phyloP scores from a whole-genome alignment of 2,113 vertebrate species.

The Daboia siamensis region DNA sequence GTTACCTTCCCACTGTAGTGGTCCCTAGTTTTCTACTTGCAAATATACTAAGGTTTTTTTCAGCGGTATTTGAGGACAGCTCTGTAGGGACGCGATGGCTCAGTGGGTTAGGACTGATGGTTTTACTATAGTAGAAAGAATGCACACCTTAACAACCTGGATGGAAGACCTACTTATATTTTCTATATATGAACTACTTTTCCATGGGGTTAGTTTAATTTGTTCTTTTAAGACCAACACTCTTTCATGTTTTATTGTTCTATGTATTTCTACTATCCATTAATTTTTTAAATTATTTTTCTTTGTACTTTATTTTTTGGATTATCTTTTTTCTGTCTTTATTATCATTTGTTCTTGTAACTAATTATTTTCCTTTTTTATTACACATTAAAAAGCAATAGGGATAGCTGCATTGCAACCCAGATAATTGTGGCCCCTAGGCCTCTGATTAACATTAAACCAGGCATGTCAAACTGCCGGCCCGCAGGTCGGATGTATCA shows the following conservation, averaged over 20 bases:
- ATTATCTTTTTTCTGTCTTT: background rate
- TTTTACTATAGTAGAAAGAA: background rate
- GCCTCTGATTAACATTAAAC: background rate
- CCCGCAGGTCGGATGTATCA: no score
- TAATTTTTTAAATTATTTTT: background rate
- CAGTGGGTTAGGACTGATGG: no score
- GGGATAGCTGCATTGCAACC: background rate
- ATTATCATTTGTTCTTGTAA: background rate
- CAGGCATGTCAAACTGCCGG: no score
- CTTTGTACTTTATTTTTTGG: background rate
- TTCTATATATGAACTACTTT: background rate
- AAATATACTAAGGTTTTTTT: no score
- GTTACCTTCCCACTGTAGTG: no score
- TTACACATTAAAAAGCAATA: background rate
- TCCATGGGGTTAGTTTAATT: background rate
- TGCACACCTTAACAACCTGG: background rate
- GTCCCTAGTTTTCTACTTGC: no score
- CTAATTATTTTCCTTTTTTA: background rate
- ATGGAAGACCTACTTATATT: background rate
- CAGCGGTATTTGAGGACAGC: no score
- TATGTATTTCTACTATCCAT: background rate
- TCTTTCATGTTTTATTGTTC: background rate
- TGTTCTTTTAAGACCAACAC: background rate
- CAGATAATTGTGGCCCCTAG: background rate
- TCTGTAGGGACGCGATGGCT: no score